Base-by-base conservation (phyloP, 1,140 invertebrate genomes). In the Phymorhynchus buccinoides region DNA sequence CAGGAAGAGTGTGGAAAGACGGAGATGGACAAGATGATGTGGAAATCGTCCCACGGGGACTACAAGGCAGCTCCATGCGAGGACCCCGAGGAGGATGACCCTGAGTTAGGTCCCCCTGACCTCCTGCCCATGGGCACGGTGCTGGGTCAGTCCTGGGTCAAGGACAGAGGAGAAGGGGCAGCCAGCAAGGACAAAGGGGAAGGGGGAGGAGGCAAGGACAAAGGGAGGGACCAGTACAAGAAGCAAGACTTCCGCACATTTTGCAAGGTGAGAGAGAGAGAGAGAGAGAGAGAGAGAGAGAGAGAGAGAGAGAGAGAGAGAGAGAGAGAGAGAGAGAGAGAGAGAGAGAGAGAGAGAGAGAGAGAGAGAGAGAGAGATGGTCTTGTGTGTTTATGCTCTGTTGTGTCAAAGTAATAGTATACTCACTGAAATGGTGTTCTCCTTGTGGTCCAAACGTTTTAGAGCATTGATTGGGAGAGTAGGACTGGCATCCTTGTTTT, bases 191-290 rank as follows among this genome's bases (percentile, higher is more conserved):
- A 83, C 3, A 66, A 71, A n/a, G n/a, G 37, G 62, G 81, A 37
- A 27, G 37, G 52, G 18, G 79, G 44, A 16, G 85, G n/a, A 30
- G 18, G 42, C 14, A 42, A 3, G 18, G 52, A 22, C 18, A 77
- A 42, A 0, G 48, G 39, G 27, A 66, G 83, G 12, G 86, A 88
- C 66, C 85, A 85, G 12, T 87, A 86, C 68, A 52, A 86, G 30
- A 88, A 88, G 48, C 88, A 87, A 37, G 88, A 88, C 30, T 88
- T 88, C 56, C 86, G 86, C 56, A 88, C 88, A 18, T 86, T 88
- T 66, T 86, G 86, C 39, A 88, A 88, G 86, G 88, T 88, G 66
- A 87, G 86, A 6, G 68, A 42, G 30, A 12, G 0, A 39, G n/a
- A n/a, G n/a, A n/a, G n/a, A n/a, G n/a, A n/a, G n/a, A n/a, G n/a